Evolutionary conservation across 2,888 invertebrate genomes (phyloP).

Genomic region (Horisme vitalbata): DNA sequence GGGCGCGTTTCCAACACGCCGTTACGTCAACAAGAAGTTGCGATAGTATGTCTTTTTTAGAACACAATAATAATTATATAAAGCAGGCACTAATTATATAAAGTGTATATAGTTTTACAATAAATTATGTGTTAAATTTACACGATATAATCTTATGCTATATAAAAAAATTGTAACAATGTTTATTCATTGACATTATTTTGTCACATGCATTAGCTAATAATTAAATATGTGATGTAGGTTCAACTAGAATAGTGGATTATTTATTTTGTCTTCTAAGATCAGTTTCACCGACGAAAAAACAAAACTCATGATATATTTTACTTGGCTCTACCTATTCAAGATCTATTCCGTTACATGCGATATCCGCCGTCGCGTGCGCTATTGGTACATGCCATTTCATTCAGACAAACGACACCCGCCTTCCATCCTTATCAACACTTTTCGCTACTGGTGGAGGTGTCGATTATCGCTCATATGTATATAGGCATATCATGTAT

Average conservation of each 20-base stretch:
- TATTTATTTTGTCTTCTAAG: conserved; percentile 2
- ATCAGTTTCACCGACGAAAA: conserved; percentile 7
- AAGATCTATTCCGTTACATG: no score
- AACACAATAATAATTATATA: conserved; percentile 67
- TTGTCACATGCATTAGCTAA: conserved; percentile 31
- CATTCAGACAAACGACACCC: no score
- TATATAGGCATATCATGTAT: no score
- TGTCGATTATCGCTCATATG: no score
- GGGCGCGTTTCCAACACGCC: conserved; percentile 67
- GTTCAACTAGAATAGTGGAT: conserved; percentile 57
- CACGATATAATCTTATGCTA: conserved; percentile 68
- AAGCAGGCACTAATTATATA: conserved; percentile 82
- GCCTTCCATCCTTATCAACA: no score
- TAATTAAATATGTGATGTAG: conserved; percentile 47
- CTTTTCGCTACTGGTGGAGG: no score
- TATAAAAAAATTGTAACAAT: conserved; percentile 64
- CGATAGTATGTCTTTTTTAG: conserved; percentile 78
- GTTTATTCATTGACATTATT: conserved; percentile 47
- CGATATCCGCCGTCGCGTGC: no score
- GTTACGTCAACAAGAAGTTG: conserved; percentile 51
- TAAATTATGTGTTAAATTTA: conserved; percentile 79
- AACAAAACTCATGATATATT: conserved; percentile 1
- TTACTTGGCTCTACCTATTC: conserved; percentile 12
- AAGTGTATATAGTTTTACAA: conserved; percentile 75
- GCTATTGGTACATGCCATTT: no score